Conservation (phyloP, 2,797 vertebrate species). For the Bufotes viridis region DNA sequence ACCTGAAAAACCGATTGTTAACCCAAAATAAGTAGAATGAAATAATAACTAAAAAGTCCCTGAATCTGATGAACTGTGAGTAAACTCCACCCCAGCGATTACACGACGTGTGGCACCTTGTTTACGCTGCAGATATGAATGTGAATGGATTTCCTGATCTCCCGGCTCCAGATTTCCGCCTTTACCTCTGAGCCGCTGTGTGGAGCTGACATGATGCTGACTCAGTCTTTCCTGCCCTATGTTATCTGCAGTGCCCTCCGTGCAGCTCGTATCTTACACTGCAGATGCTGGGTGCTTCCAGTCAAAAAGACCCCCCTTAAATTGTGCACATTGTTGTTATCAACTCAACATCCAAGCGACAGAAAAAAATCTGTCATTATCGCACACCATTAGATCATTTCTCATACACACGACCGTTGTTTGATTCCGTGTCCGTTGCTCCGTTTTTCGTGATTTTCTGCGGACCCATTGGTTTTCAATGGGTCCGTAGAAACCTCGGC, state of each 20-base stretch:
- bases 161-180: not conserved
- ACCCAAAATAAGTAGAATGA: no score
- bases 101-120: not conserved
- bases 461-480: no score
- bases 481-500: no score
- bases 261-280: not conserved
- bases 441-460: no score
- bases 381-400: not conserved
- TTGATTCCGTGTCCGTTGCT: no score
- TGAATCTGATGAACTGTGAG: not conserved
- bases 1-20: no score
- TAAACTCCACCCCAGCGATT: not conserved
- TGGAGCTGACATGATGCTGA: not conserved
- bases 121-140: not conserved
- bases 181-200: not conserved
- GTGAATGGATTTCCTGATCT: conserved; percentile 24
- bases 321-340: not conserved
- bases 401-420: no score
- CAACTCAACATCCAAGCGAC: no score
- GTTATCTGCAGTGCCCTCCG: not conserved
- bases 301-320: not conserved
- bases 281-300: not conserved
- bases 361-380: not conserved
- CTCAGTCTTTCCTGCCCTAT: not conserved
- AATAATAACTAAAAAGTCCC: no score